phyloP scores from a whole-genome alignment of 2,888 invertebrate genomes.

The Tricholauxania praeusta region DNA sequence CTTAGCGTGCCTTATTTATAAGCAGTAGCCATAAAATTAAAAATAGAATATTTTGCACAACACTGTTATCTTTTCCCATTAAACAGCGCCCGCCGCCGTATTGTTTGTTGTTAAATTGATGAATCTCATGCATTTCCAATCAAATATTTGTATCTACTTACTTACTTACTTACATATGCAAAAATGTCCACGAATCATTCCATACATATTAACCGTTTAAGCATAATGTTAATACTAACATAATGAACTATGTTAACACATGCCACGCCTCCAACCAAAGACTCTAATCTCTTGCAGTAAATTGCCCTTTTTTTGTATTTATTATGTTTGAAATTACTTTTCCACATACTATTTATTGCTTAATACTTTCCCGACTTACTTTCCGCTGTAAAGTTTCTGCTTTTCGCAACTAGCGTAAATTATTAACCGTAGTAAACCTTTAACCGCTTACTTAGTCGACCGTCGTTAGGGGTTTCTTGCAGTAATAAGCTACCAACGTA shows the following conservation, averaged over 20 bases:
- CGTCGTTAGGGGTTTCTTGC: neutral
- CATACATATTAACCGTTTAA: conserved; percentile 1
- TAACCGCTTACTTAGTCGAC: neutral
- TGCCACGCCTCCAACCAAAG: too few species aligned
- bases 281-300: too few species aligned
- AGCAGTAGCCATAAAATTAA: too few species aligned
- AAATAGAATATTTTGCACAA: conserved; percentile 11
- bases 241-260: too few species aligned
- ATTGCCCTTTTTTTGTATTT: too few species aligned
- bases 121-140: conserved; percentile 19
- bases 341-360: too few species aligned
- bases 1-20: conserved; percentile 23
- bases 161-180: too few species aligned
- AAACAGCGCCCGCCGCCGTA: neutral
- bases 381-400: neutral
- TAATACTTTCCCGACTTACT: neutral
- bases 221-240: neutral
- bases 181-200: conserved; percentile 10
- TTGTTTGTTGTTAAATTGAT: neutral
- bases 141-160: neutral
- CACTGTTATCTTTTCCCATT: neutral
- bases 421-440: too few species aligned
- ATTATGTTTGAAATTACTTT: too few species aligned
- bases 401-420: too few species aligned
- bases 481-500: conserved; percentile 32